These are phyloP conservation scores for Girardia tigrina DNA, from an alignment of 2,888 invertebrate species.

Conservation along the genomic window DNA sequence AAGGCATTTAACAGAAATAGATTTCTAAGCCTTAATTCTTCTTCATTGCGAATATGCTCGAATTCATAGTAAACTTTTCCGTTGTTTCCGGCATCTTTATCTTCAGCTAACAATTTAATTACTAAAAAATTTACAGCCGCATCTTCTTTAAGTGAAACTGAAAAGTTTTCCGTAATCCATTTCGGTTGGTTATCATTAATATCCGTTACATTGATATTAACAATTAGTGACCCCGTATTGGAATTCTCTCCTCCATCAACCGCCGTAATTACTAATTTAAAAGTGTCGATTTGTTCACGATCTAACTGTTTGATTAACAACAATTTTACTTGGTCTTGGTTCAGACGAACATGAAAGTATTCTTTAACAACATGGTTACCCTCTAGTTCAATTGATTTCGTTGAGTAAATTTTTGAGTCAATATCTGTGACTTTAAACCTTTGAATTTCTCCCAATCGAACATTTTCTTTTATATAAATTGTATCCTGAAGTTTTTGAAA, in stretches of 20 bases:
- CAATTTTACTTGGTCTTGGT: conserved; percentile 6
- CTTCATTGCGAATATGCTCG: background rate
- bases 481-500: background rate
- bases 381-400: conserved; percentile 24
- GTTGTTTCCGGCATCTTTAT: conserved; percentile 15
- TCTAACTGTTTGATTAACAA: background rate
- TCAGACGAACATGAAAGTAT: background rate
- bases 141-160: conserved; percentile 12
- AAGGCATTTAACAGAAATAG: background rate
- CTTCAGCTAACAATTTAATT: conserved; percentile 21
- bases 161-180: conserved; percentile 26
- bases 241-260: conserved; percentile 17
- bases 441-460: background rate
- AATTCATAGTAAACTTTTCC: conserved; percentile 24
- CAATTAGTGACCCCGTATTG: conserved; percentile 6
- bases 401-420: conserved; percentile 3
- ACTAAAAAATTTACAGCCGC: background rate
- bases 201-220: conserved; percentile 14
- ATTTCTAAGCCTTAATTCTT: background rate
- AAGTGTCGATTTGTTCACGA: conserved; percentile 24
- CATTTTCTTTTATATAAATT: conserved; percentile 17
- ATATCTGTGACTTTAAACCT: conserved; percentile 24
- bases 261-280: background rate
- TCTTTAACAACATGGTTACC: background rate
- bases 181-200: conserved; percentile 25